These are phyloP conservation scores for Dysmachus trigonus DNA, from an alignment of 2,888 invertebrate species.

Conservation along the genomic window DNA sequence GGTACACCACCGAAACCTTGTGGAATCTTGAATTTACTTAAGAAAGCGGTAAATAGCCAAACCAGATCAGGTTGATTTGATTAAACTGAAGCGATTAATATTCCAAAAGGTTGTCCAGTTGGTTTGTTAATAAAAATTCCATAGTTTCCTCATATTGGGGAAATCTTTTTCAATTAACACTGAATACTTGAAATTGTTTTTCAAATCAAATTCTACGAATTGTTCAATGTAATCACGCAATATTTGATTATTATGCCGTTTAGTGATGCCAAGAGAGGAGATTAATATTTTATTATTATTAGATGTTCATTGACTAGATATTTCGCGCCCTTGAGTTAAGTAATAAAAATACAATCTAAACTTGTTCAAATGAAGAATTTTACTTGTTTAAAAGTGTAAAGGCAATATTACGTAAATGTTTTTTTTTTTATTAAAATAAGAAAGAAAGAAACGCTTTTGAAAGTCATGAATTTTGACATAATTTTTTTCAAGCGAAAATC, in stretches of 20 bases:
- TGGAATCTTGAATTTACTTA: conserved; percentile 24
- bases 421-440: background rate
- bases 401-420: background rate
- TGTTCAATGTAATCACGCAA: background rate
- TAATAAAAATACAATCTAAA: background rate
- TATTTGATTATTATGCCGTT: background rate
- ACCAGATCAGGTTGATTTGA: background rate
- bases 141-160: background rate
- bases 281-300: background rate
- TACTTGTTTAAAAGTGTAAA: background rate
- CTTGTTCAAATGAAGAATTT: background rate
- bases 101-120: background rate
- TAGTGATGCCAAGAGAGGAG: background rate
- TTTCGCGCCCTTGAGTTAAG: background rate
- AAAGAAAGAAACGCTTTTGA: no score
- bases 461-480: no score
- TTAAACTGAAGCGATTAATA: background rate
- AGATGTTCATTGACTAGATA: background rate
- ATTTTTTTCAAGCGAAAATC: no score
- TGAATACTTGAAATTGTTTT: background rate
- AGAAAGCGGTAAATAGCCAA: background rate
- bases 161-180: background rate
- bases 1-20: background rate
- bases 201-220: background rate
- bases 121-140: background rate